A percentile compares a stretch with the other conserved stretches of the same genome.
Conservation (phyloP, 2,888 invertebrate species). For the Andrena marginata region DNA sequence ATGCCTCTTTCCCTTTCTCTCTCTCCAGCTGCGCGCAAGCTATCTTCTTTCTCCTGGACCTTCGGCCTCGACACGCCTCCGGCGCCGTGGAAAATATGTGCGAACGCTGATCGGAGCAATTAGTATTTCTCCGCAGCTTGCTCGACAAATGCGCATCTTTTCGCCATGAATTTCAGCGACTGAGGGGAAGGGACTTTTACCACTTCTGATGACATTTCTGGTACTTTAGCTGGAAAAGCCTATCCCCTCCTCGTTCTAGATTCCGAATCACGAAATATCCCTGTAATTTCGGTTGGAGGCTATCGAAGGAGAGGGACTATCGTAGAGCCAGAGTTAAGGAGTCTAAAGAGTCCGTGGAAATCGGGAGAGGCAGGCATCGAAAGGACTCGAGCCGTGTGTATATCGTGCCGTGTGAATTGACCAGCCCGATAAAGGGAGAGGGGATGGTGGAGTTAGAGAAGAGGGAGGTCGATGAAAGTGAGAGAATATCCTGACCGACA, state of each 20-base stretch:
- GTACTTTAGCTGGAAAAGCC: too few relatives aligned
- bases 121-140: slow-evolving; percentile 77
- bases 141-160: slow-evolving; percentile 56
- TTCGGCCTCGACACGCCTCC: slow-evolving; percentile 69
- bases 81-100: slow-evolving; percentile 76
- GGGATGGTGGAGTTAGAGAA: slow-evolving; percentile 8
- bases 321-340: neutral
- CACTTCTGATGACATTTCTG: too few relatives aligned
- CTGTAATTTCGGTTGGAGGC: neutral
- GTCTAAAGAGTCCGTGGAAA: slow-evolving; percentile 38
- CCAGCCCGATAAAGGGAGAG: slow-evolving; percentile 71
- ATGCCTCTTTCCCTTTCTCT: slow-evolving; percentile 35
- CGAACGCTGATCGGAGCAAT: slow-evolving; percentile 78
- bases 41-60: slow-evolving; percentile 55
- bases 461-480: slow-evolving; percentile 65
- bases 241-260: too few relatives aligned
- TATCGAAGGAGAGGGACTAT: neutral
- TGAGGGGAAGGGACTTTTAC: neutral
- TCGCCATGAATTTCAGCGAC: slow-evolving; percentile 9
- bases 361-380: slow-evolving; percentile 47
- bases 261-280: neutral
- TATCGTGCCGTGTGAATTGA: slow-evolving; percentile 80
- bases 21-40: slow-evolving; percentile 3
- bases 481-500: slow-evolving; percentile 79
- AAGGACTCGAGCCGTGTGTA: slow-evolving; percentile 46